Conservation (phyloP, 53 echinoderm and acorn worm species). For the Antedon mediterranea region DNA sequence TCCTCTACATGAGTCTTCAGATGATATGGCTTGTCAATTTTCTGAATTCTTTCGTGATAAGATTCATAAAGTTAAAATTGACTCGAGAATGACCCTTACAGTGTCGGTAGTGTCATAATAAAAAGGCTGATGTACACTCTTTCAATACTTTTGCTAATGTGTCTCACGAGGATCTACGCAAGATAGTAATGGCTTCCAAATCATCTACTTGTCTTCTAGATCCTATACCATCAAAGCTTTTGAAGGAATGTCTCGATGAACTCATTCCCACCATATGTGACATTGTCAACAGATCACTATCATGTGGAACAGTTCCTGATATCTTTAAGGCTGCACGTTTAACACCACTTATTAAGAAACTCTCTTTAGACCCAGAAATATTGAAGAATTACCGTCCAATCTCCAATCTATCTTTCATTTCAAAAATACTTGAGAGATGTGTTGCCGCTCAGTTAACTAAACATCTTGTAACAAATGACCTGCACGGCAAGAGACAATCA, state of each 20-base stretch:
- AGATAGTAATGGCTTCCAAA: slow-evolving; percentile 2
- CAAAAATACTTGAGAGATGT: too few relatives aligned
- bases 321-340: not conserved
- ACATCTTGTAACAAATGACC: too few relatives aligned
- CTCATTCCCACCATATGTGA: slow-evolving; percentile 16
- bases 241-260: slow-evolving; percentile 5
- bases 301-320: slow-evolving; percentile 1
- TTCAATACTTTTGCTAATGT: not conserved
- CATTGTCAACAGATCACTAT: not conserved
- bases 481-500: too few relatives aligned
- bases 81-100: not conserved
- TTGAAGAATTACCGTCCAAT: too few relatives aligned
- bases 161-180: not conserved
- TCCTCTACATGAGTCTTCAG: not conserved
- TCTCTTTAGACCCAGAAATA: not conserved
- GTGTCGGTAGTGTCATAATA: not conserved
- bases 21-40: slow-evolving; percentile 4
- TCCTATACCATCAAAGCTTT: too few relatives aligned
- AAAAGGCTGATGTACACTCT: not conserved
- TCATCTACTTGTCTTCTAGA: not conserved
- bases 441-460: too few relatives aligned
- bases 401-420: too few relatives aligned
- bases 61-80: not conserved
- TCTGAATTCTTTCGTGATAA: slow-evolving; percentile 6
- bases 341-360: not conserved